Evolutionary conservation across 1,140 invertebrate genomes (phyloP), one percentile per base, ranked within the genome.

Genomic region (Dinoponera quadriceps): DNA sequence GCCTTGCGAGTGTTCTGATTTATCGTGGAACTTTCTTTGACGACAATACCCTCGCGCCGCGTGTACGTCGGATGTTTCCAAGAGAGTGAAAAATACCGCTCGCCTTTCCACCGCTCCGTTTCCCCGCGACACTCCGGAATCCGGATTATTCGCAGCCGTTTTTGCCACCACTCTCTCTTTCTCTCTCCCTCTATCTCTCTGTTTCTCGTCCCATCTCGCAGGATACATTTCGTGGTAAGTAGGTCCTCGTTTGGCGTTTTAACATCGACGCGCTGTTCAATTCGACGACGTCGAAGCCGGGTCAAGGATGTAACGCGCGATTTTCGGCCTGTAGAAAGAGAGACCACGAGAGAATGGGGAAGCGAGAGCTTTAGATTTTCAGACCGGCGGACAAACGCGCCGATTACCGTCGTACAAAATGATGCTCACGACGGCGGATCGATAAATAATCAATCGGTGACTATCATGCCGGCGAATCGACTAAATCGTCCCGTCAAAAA

Each of bases 401-500:
- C 75, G 44, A 69, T 44, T 80, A 71, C 57, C 59, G 33, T 55
- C 54, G 65, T 44, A 57, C 65, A 65, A 71, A 87, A 80, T 68
- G 86, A 74, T 86, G 81, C 82, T 74, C 54, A 57, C 57, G 18
- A 38, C 44, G 60, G 44, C 48, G 74, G 68, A 85, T 88, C 77
- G 86, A 88, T 88, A 88, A 82, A 88, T 84, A 78, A 88, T 88
- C 86, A 82, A 88, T 88, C 86, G 83, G 38, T 18, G 44, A 88
- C 75, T 85, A 88, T 88, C 86, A 71, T 85, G 72, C 55, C 44
- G 54, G 57, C 57, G 65, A 60, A 82, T 88, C 73, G 59, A 68
- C 54, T 59, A 82, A 85, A 88, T 88, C 74, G 84, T 83, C 82
- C 82, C 82, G 90, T 90, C 90, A 88, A 90, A 91, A 90, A 90